phyloP scores from a whole-genome alignment of 2,888 invertebrate genomes.

The Lagria hirta region DNA sequence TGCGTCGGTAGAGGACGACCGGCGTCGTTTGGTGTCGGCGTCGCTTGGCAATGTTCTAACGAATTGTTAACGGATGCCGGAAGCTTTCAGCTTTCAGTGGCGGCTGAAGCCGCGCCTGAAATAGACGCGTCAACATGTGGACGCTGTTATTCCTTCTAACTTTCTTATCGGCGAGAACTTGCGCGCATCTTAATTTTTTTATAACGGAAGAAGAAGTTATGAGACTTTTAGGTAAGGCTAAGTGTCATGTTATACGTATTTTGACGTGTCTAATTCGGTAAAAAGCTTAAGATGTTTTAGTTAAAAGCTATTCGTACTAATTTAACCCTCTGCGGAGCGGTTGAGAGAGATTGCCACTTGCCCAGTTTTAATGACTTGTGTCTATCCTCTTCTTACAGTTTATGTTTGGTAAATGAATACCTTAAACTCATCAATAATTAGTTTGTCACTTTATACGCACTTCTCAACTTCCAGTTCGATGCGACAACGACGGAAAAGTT shows the following conservation, averaged over 20 bases:
- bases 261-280: too few relatives aligned
- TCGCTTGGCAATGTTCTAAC: constrained; percentile 23
- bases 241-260: constrained; percentile 9
- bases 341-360: constrained; percentile 43
- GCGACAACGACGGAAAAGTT: too few relatives aligned
- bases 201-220: constrained; percentile 79
- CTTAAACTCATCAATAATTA: constrained; percentile 29
- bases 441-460: too few relatives aligned
- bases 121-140: constrained; percentile 30
- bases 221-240: constrained; percentile 73
- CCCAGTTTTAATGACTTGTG: constrained; percentile 43
- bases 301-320: constrained; percentile 39
- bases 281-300: constrained; percentile 39
- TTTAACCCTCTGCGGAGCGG: constrained; percentile 37
- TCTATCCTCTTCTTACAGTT: constrained; percentile 37
- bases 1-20: constrained; percentile 19
- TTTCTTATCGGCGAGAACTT: constrained; percentile 50
- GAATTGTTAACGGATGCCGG: constrained; percentile 32
- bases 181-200: constrained; percentile 76
- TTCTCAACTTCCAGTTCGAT: too few relatives aligned
- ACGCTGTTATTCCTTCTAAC: constrained; percentile 35
- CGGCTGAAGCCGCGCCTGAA: constrained; percentile 51
- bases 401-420: constrained; percentile 32
- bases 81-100: constrained; percentile 40
- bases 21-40: constrained; percentile 23